Evolutionary conservation across 2,888 invertebrate genomes (phyloP), one percentile per base, ranked within the genome.

Genomic region (Fissipunctia ypsillon): DNA sequence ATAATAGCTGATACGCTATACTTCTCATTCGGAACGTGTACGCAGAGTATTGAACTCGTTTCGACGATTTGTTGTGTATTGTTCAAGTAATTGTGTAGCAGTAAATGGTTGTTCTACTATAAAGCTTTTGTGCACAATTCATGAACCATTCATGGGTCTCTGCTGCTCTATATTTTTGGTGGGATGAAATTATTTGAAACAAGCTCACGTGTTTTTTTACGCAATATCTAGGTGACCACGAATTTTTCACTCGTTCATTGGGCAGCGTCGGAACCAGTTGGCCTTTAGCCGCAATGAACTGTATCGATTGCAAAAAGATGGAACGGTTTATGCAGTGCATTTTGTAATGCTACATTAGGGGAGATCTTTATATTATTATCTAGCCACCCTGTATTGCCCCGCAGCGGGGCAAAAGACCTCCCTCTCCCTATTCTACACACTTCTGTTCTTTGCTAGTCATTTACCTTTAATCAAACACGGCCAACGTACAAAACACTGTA

Each of bases 31-130:
- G 65, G 56, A 45, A 73, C 80, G 35, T 65, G 66, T 66, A 48
- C 56, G 57, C 68, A 25, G 68, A 73, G 52, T 68, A 69, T 80
- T 83, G 80, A 80, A 80, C 84, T 66, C 80, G 60, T 69, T 74
- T 66, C 60, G 61, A 80, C 41, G 48, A 66, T 73, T 48, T 66
- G 59, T 66, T 61, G 41, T 41, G 43, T 72, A 59, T 83, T 79
- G 83, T 73, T 69, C 52, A 57, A 43, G 63, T 61, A 61, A 66
- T 79, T 43, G 41, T 45, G 54, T 78, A 64, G 12, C 28, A 19
- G 52, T 43, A 54, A 82, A 78, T 61, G 19, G 28, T 22, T 56
- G 43, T 69, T 60, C 25, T 71, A 3, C 43, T 19, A 35, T 52
- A 73, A 80, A 45, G n/a, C 45, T 31, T 60, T 70, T 50, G 57